Base-by-base conservation (phyloP, 1,140 invertebrate species). In the Magallana gigas region DNA sequence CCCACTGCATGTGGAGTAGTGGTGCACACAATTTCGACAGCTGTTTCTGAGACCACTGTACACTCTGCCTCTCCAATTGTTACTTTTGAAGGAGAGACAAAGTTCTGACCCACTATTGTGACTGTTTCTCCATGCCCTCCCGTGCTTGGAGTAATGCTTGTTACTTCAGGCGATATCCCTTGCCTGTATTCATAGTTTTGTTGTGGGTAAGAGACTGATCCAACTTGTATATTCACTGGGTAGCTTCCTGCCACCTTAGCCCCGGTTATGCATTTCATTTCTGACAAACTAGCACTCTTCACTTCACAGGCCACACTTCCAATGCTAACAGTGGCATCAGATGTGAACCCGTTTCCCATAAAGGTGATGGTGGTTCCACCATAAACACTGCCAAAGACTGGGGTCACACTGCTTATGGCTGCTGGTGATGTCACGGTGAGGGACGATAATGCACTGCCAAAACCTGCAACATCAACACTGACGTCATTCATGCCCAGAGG, bases 361-460 rank as follows among this genome's bases (percentile, higher is more conserved):
- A 92, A 89, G 12, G 85, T 88, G 11, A 92, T 7, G 14, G 82
- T 48, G 16, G 90, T 91, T 58, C 91, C 91, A 29, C 92, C 92
- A 87, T 90, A 23, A 23, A 83, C 89, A 56, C 91, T 90, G 57
- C 92, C 92, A n/a, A 82, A 29, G 14, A 71, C 16, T 62, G 92
- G 92, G 1, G 85, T 56, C 1, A 91, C 57, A 68, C 68, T 83
- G n/a, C 81, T 76, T 57, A 92, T n/a, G 1, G 56, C 59, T 14
- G 90, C 84, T 57, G 83, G 86, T 48, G 85, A 87, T 12, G 36
- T 62, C 11, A 89, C 23, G 16, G 11, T 57, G 0, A 68, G 71
- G 23, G 87, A 88, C 29, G 59, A 83, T 57, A 56, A 36, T 29
- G 68, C 85, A 57, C 56, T 85, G 62, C 91, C 91, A 23, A 87